Conservation (phyloP, 2,888 invertebrate species). For the Erebia palarica region DNA sequence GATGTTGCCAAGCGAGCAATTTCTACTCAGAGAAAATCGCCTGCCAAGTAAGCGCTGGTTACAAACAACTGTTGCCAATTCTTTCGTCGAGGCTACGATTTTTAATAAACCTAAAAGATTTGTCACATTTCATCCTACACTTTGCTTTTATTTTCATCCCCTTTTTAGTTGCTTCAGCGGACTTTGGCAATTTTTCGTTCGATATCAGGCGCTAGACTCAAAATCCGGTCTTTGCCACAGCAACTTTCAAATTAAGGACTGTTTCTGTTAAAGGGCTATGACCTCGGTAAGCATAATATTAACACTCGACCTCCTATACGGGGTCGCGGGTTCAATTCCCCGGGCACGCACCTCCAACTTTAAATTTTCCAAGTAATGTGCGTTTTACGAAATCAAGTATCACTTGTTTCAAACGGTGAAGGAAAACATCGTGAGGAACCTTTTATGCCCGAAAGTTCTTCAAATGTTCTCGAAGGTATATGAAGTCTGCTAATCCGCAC, state of each 20-base stretch:
- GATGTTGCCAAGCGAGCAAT: conserved; percentile 29
- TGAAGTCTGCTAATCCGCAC: too few species aligned
- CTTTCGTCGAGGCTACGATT: conserved; percentile 35
- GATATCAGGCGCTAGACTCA: background rate
- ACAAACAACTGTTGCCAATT: conserved; percentile 37
- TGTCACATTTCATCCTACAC: conserved; percentile 28
- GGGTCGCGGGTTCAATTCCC: too few species aligned
- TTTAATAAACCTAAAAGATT: conserved; percentile 36
- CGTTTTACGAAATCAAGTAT: too few species aligned
- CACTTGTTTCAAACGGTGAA: too few species aligned
- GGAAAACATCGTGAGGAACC: too few species aligned
- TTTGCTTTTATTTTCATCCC: conserved; percentile 18
- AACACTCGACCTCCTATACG: too few species aligned
- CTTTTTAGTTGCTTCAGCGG: conserved; percentile 14
- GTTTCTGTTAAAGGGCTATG: background rate
- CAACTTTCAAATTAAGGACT: background rate
- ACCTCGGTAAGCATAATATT: background rate
- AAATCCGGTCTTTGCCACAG: background rate
- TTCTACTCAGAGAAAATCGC: conserved; percentile 23
- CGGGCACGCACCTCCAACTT: too few species aligned
- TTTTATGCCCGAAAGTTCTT: too few species aligned
- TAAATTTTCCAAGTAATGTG: too few species aligned
- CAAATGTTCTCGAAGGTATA: too few species aligned
- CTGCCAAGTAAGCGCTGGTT: conserved; percentile 33
- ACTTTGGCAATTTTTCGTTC: conserved; percentile 15